Base-by-base conservation (phyloP, 2,113 vertebrate genomes). In the Ictalurus punctatus region DNA sequence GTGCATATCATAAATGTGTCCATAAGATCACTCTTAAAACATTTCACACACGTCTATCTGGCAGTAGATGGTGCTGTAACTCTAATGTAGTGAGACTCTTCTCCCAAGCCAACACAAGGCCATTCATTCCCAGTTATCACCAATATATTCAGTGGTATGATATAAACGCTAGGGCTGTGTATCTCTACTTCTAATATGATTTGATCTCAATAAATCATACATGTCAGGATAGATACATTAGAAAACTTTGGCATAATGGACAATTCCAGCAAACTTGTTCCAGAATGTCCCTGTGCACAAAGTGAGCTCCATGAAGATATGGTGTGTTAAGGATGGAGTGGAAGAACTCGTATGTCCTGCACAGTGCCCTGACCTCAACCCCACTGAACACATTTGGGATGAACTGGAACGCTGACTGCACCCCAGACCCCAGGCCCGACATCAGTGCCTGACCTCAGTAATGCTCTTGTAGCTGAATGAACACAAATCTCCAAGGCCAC, bases 41-140 rank as follows among this genome's bases (percentile, higher is more conserved):
- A 19, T 63, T 84, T 63, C 7, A 65, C 59, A 84, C 58, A 44
- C 37, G 12, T 71, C 69, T 23, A 25, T 30, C 27, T 81, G 27
- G 27, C 87, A 89, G 87, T 21, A 89, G 87, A 56, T 78, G 87
- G 87, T 25, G 44, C 87, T 78, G 58, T 76, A 65, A 56, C 21
- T 67, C 86, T 79, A 8, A 56, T 16, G 17, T 19, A 82, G 61
- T 25, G 25, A n/a, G 25, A n/a, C 10, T 65, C 19, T 67, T 65
- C 37, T 44, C 59, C 34, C 61, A 61, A 30, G 16, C 44, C 67
- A 37, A 71, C 67, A 27, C 4, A 6, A 48, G 2, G 12, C 23
- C 10, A 14, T 79, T 79, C n/a, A 27, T 80, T 80, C 1, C 25
- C 48, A 54, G 48, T 54, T 54, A 30, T 54, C 3, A 23, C 34